Conservation (phyloP, 2,797 vertebrate genomes). For the Pristis pectinata region DNA sequence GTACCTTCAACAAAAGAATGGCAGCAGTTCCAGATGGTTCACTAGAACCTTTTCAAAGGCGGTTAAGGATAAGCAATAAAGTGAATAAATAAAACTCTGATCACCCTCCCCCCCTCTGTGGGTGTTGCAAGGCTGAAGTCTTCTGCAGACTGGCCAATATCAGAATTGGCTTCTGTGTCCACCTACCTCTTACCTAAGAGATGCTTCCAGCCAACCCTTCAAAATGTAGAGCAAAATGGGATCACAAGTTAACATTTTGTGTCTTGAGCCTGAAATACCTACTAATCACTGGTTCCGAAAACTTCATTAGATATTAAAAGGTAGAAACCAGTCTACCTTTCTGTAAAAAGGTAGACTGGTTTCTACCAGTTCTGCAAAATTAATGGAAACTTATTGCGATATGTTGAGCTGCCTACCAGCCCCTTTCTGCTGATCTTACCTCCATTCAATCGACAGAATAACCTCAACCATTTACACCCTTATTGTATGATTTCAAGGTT, state of each 20-base stretch:
- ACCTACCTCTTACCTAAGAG: background rate
- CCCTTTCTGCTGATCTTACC: background rate
- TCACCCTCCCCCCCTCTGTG: background rate
- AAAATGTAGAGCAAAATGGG: background rate
- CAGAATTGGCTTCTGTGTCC: background rate
- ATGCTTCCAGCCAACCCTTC: background rate
- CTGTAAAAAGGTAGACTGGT: too few species aligned
- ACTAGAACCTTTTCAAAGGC: too few species aligned
- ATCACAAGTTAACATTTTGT: background rate
- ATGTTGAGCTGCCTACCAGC: background rate
- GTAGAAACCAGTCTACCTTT: too few species aligned
- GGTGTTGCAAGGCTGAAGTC: background rate
- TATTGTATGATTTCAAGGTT: background rate
- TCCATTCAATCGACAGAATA: background rate
- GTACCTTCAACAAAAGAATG: too few species aligned
- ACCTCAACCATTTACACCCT: background rate
- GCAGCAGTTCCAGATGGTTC: too few species aligned
- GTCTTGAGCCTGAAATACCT: background rate
- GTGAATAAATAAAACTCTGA: background rate
- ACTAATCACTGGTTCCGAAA: background rate
- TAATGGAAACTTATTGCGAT: background rate
- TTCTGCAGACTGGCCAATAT: background rate
- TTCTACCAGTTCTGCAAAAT: background rate
- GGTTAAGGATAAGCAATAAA: too few species aligned
- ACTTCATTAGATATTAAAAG: background rate